These are phyloP conservation scores for Cynaeus angustus DNA, from an alignment of 2,888 invertebrate genomes.

Conservation along the genomic window DNA sequence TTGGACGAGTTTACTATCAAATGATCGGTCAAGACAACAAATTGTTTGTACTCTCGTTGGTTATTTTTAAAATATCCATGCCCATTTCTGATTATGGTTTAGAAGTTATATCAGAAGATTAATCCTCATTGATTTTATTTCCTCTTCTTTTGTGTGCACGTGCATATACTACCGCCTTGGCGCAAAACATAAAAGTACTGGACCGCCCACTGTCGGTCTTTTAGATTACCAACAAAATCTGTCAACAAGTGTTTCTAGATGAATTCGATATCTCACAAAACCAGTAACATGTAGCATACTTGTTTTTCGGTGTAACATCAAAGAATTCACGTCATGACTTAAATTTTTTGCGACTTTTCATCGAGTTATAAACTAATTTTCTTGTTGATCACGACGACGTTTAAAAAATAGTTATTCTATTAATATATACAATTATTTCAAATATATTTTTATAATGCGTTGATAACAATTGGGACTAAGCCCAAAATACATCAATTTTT, in stretches of 20 bases:
- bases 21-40: too few species aligned
- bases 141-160: conserved; percentile 29
- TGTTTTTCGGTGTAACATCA: conserved; percentile 45
- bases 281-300: conserved; percentile 46
- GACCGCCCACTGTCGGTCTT: conserved; percentile 48
- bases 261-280: conserved; percentile 38
- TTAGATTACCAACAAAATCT: conserved; percentile 49
- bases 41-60: too few species aligned
- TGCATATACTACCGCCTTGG: conserved; percentile 40
- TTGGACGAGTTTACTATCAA: too few species aligned
- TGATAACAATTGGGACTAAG: too few species aligned
- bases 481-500: too few species aligned
- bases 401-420: conserved; percentile 1
- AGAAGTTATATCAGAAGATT: too few species aligned
- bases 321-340: conserved; percentile 29
- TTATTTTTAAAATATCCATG: too few species aligned
- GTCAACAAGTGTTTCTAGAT: conserved; percentile 50
- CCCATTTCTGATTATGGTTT: too few species aligned
- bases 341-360: conserved; percentile 26
- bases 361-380: conserved; percentile 13
- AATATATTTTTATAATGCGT: conserved; percentile 1
- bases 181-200: conserved; percentile 35
- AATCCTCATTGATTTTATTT: too few species aligned
- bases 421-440: neutral
- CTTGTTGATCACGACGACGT: too few species aligned